A percentile compares a stretch with the other conserved stretches of the same genome.
These are phyloP conservation scores for Diorhabda sublineata DNA, from an alignment of 1,140 invertebrate species.

Conservation along the genomic window DNA sequence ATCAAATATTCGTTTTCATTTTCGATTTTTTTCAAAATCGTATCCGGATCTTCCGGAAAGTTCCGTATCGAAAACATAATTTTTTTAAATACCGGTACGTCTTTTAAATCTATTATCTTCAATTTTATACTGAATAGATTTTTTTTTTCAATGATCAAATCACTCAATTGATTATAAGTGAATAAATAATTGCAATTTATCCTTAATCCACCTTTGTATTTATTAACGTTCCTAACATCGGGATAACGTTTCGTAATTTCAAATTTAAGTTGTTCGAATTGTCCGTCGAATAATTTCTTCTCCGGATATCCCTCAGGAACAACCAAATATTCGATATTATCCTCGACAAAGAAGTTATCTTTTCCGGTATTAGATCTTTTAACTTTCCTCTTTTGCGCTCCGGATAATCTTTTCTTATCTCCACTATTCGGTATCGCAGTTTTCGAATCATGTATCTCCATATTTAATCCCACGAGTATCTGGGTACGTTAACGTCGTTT, in stretches of 20 bases:
- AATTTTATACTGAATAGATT: not conserved
- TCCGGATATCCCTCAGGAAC: not conserved
- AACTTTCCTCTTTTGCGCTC: not conserved
- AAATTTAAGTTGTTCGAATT: not conserved
- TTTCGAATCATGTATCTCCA: not conserved
- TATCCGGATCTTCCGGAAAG: slow-evolving; percentile 5
- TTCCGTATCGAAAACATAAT: not conserved
- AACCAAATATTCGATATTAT: not conserved
- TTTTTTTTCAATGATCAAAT: not conserved
- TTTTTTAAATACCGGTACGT: slow-evolving; percentile 3
- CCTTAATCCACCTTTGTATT: not conserved
- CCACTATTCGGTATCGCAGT: too few relatives aligned
- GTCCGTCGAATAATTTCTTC: not conserved
- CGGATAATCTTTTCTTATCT: not conserved
- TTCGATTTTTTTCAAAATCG: slow-evolving; percentile 4
- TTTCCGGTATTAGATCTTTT: not conserved
- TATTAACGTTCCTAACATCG: not conserved
- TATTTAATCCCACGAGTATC: not conserved
- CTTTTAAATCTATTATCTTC: slow-evolving; percentile 4
- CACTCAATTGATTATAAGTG: not conserved
- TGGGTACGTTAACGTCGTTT: slow-evolving; percentile 4
- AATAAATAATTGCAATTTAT: not conserved
- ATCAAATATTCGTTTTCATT: not conserved
- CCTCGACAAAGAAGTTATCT: not conserved
- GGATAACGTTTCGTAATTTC: not conserved